Conservation (phyloP, 1,140 invertebrate species). For the Oreohelix idahoensis region DNA sequence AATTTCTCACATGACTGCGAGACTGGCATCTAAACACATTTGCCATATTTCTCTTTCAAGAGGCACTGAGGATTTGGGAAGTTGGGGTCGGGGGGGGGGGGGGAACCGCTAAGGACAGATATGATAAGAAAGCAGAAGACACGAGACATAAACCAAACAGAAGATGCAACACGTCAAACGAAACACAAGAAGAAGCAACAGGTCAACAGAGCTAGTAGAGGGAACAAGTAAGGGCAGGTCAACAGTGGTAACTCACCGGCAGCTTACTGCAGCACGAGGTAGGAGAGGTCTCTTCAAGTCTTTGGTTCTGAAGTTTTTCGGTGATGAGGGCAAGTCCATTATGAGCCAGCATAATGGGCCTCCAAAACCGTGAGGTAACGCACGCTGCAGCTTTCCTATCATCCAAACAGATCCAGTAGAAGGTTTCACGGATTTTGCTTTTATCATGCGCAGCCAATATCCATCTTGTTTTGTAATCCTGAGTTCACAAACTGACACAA, state of each 20-base stretch:
- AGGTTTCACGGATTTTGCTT: not conserved
- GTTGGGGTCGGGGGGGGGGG: too few relatives aligned
- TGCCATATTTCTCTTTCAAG: too few relatives aligned
- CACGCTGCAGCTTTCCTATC: not conserved
- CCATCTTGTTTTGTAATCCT: not conserved
- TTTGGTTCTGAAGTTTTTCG: constrained; percentile 45
- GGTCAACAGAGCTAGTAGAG: not conserved
- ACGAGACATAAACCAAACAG: too few relatives aligned
- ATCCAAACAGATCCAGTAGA: not conserved
- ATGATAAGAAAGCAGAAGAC: too few relatives aligned
- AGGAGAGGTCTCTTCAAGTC: constrained; percentile 34
- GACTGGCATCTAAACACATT: too few relatives aligned
- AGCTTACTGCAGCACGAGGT: not conserved
- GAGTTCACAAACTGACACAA: not conserved
- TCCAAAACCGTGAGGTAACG: constrained; percentile 1
- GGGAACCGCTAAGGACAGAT: too few relatives aligned
- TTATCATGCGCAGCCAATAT: not conserved
- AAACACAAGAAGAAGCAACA: too few relatives aligned
- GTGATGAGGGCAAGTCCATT: constrained; percentile 46
- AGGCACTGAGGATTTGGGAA: too few relatives aligned
- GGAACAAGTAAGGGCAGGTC: not conserved
- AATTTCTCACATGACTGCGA: too few relatives aligned
- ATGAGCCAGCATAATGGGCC: constrained; percentile 39
- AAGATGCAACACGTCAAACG: too few relatives aligned
- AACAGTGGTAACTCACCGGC: not conserved